phyloP scores from a whole-genome alignment of 2,113 vertebrate species.

The Aythya baeri region DNA sequence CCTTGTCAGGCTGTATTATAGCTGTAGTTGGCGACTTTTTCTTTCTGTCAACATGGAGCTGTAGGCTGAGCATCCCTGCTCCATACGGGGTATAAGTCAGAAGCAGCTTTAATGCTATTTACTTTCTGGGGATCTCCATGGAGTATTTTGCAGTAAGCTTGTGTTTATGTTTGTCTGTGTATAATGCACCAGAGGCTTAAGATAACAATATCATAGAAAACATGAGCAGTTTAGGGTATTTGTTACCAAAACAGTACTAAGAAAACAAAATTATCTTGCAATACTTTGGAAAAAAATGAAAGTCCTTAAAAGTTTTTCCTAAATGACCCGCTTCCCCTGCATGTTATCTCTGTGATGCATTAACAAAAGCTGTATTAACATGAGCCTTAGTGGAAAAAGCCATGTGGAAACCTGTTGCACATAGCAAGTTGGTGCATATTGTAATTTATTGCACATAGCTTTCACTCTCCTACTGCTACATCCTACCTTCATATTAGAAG shows the following conservation, averaged over 20 bases:
- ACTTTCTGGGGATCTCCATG: background rate
- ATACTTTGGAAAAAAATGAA: background rate
- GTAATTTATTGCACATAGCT: background rate
- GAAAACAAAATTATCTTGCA: background rate
- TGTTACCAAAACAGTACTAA: background rate
- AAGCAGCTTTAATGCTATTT: background rate
- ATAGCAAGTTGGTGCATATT: background rate
- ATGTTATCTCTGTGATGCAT: background rate
- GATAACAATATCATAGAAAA: background rate
- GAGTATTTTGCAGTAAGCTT: background rate
- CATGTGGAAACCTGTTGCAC: background rate
- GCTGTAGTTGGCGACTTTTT: background rate
- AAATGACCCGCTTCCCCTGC: too few species aligned
- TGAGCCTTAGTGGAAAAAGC: background rate
- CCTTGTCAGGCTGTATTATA: background rate
- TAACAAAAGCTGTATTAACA: background rate
- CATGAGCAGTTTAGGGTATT: background rate
- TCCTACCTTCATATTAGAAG: background rate
- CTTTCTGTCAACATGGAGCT: background rate
- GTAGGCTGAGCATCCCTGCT: background rate
- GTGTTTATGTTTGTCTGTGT: background rate
- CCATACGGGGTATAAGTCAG: background rate
- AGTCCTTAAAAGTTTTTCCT: background rate
- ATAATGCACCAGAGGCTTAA: background rate
- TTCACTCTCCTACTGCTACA: background rate